Percentiles rank a stretch among this genome's conserved stretches.
phyloP scores from a whole-genome alignment of 2,888 invertebrate species.

The Cryptocheilus praepositus region DNA sequence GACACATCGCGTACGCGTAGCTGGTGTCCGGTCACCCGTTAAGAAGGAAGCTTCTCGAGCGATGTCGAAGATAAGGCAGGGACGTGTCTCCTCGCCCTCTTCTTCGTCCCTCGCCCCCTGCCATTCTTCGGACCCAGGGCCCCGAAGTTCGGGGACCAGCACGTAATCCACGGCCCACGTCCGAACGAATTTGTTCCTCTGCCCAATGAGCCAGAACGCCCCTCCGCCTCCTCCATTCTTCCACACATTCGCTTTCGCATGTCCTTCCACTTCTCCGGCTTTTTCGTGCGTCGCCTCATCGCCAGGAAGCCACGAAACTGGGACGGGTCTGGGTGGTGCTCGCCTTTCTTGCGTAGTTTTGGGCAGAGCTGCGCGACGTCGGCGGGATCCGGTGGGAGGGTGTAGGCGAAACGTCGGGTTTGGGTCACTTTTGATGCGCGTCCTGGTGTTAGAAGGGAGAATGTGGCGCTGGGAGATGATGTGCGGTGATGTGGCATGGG shows the following conservation, averaged over 20 bases:
- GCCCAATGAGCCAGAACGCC: slow-evolving; percentile 72
- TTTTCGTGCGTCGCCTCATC: no score
- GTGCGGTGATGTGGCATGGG: no score
- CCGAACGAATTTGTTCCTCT: slow-evolving; percentile 71
- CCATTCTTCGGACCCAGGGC: slow-evolving; percentile 34
- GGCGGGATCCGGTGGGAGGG: no score
- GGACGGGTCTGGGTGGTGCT: no score
- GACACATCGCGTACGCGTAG: slow-evolving; percentile 47
- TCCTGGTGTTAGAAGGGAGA: no score
- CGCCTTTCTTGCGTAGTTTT: no score
- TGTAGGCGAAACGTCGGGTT: no score
- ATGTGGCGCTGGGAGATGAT: no score
- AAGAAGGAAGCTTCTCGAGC: slow-evolving; percentile 70
- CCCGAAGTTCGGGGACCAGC: slow-evolving; percentile 59
- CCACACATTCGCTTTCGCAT: slow-evolving; percentile 20
- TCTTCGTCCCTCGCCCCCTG: slow-evolving; percentile 28
- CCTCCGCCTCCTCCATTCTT: slow-evolving; percentile 50
- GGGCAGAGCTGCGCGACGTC: no score
- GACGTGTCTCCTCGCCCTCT: slow-evolving; percentile 53
- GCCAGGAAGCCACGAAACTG: no score
- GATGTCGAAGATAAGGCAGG: slow-evolving; percentile 67
- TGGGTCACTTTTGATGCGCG: no score
- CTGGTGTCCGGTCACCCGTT: slow-evolving; percentile 71
- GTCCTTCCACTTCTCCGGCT: no score
- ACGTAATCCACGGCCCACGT: slow-evolving; percentile 68